phyloP scores from a whole-genome alignment of 1,140 invertebrate genomes.

The Philaenus spumarius region DNA sequence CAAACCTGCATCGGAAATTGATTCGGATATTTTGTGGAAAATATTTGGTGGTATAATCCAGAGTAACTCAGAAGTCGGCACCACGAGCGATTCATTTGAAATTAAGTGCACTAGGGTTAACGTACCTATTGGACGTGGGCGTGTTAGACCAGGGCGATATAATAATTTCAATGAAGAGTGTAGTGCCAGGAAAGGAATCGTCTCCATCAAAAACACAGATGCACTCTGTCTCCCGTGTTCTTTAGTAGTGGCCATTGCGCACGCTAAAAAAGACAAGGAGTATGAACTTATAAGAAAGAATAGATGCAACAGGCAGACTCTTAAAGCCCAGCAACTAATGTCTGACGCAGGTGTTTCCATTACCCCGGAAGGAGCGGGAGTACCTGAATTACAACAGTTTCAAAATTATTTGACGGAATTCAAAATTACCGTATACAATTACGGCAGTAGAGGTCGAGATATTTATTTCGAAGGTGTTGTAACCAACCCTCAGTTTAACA shows the following conservation, averaged over 20 bases:
- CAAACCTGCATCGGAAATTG: not conserved
- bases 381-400: not conserved
- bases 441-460: not conserved
- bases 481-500: not conserved
- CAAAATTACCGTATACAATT: constrained; percentile 7
- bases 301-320: not conserved
- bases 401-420: not conserved
- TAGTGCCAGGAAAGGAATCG: not conserved
- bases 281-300: not conserved
- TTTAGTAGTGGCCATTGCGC: not conserved
- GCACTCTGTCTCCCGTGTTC: too few species aligned
- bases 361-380: not conserved
- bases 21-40: not conserved
- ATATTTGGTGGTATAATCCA: not conserved
- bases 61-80: not conserved
- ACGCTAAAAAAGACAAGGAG: not conserved
- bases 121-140: not conserved
- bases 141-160: not conserved
- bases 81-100: not conserved
- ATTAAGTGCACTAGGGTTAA: not conserved
- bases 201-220: not conserved
- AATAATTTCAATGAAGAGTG: constrained; percentile 1
- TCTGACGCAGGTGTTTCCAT: not conserved
- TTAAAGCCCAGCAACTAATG: not conserved
- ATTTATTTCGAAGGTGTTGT: not conserved